A percentile compares a stretch with the other conserved stretches of the same genome.
These are phyloP conservation scores for Rousettus madagascariensis DNA, from an alignment of 2,797 vertebrate species.

Conservation along the genomic window DNA sequence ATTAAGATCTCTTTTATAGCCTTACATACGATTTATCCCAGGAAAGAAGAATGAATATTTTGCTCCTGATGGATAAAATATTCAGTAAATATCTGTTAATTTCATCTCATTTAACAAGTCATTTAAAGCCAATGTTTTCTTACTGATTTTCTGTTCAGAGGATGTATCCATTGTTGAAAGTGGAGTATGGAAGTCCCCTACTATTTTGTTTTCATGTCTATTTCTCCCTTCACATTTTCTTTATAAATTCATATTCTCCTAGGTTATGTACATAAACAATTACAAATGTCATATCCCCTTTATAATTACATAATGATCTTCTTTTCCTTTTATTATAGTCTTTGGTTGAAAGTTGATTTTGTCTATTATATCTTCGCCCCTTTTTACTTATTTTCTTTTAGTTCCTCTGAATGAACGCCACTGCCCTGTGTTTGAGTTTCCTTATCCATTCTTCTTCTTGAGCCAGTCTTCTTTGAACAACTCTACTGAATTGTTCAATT, in stretches of 20 bases:
- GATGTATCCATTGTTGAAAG: neutral
- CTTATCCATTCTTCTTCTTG: neutral
- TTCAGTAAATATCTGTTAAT: neutral
- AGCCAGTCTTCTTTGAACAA: neutral
- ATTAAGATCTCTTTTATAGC: neutral
- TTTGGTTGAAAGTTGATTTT: neutral
- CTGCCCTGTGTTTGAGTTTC: neutral
- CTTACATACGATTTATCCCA: neutral
- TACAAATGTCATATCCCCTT: neutral
- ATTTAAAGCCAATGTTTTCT: neutral
- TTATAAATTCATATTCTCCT: neutral
- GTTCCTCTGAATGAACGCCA: neutral
- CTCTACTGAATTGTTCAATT: neutral
- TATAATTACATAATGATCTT: neutral
- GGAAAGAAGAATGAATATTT: neutral
- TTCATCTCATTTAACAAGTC: neutral
- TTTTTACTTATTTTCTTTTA: neutral
- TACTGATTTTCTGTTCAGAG: neutral
- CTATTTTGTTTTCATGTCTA: neutral
- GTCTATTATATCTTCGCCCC: neutral
- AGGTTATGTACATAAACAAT: neutral
- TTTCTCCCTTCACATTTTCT: neutral
- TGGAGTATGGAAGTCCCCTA: neutral
- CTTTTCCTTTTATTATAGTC: neutral
- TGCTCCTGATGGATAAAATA: neutral